These are phyloP conservation scores for Pygocentrus nattereri DNA, from an alignment of 2,797 vertebrate genomes.

Conservation along the genomic window DNA sequence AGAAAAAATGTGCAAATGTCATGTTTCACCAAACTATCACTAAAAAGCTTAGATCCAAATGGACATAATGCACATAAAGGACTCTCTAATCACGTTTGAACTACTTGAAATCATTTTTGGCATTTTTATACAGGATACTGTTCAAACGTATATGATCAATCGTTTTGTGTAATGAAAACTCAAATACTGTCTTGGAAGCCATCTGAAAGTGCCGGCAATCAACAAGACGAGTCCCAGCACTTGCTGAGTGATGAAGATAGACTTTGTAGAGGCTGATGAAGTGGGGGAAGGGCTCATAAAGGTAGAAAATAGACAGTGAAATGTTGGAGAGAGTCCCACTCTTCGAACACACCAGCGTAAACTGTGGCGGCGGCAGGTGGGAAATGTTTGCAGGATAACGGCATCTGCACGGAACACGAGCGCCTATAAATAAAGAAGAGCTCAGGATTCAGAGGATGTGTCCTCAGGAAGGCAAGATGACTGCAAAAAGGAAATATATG, in stretches of 20 bases:
- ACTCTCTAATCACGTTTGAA: not conserved
- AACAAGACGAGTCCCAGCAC: not conserved
- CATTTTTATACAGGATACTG: not conserved
- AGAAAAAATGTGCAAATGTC: not conserved
- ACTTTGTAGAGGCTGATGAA: not conserved
- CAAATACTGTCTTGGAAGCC: not conserved
- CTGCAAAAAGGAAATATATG: conserved; percentile 89
- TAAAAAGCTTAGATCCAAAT: not conserved
- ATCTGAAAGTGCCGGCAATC: not conserved
- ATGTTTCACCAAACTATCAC: not conserved
- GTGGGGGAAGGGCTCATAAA: not conserved
- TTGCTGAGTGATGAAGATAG: not conserved
- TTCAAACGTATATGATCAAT: not conserved
- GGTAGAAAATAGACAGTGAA: conserved; percentile 22
- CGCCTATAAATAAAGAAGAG: conserved; percentile 75
- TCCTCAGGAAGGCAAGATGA: conserved; percentile 84
- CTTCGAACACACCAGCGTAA: conserved; percentile 37
- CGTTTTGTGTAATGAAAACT: not conserved
- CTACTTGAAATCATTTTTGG: not conserved
- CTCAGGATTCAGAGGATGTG: conserved; percentile 77
- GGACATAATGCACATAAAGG: not conserved
- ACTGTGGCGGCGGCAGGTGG: conserved; percentile 58
- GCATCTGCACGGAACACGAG: conserved; percentile 34
- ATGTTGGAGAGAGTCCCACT: conserved; percentile 32
- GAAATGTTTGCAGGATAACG: conserved; percentile 65